Evolutionary conservation across 2,888 invertebrate species (phyloP).

Genomic region (Drosophila kanekoi): DNA sequence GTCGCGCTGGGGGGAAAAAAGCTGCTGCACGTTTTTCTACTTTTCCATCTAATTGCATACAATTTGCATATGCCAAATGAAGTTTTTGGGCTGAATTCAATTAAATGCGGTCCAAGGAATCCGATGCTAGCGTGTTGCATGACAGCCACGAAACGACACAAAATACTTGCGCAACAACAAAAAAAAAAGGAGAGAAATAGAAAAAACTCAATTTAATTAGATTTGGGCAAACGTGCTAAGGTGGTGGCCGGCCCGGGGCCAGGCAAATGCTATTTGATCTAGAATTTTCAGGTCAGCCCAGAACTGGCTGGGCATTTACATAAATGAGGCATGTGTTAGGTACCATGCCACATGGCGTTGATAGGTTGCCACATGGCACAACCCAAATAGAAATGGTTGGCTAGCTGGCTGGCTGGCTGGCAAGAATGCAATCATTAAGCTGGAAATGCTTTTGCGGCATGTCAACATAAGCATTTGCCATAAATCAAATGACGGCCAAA

Average conservation of each 20-base stretch:
- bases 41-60: conserved; percentile 59
- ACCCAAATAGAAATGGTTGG: conserved; percentile 39
- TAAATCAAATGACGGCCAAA: conserved; percentile 70
- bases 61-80: conserved; percentile 66
- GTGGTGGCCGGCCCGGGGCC: conserved; percentile 14
- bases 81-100: conserved; percentile 48
- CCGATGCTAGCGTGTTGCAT: conserved; percentile 50
- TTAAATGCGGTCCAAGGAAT: conserved; percentile 29
- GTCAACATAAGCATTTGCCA: conserved; percentile 75
- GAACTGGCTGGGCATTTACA: conserved; percentile 17
- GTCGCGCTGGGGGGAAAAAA: conserved; percentile 20
- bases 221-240: conserved; percentile 29
- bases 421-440: conserved; percentile 66
- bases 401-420: conserved; percentile 13
- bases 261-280: conserved; percentile 24
- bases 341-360: conserved; percentile 41
- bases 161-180: neutral
- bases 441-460: conserved; percentile 65
- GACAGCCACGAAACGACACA: conserved; percentile 24
- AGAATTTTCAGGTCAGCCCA: conserved; percentile 63
- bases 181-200: neutral
- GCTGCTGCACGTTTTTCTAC: conserved; percentile 45
- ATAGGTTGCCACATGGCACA: conserved; percentile 35
- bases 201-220: conserved; percentile 40
- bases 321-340: conserved; percentile 32